A percentile compares a stretch with the other conserved stretches of the same genome.
These are phyloP conservation scores for Anguilla megastoma DNA, from an alignment of 2,797 vertebrate genomes.

Conservation along the genomic window DNA sequence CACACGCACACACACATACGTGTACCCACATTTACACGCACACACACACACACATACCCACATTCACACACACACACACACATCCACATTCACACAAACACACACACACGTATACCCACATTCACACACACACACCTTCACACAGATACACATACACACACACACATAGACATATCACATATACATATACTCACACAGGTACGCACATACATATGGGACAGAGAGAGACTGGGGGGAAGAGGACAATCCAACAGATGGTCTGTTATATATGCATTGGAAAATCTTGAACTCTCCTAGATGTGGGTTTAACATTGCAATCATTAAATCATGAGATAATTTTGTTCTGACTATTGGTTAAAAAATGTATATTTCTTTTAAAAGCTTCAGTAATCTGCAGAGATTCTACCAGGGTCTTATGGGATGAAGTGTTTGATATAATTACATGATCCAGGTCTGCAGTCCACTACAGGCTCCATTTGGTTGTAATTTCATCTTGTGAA, in stretches of 20 bases:
- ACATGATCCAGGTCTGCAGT: neutral
- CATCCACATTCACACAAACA: neutral
- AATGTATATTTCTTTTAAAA: neutral
- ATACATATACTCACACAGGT: neutral
- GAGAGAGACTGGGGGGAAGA: too few species aligned
- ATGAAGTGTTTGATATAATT: neutral
- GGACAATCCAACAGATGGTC: too few species aligned
- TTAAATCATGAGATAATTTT: neutral
- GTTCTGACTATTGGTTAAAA: neutral
- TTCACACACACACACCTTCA: neutral
- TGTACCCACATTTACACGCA: slow-evolving; percentile 2
- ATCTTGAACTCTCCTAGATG: too few species aligned
- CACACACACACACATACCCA: slow-evolving; percentile 19
- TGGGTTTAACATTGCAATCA: neutral
- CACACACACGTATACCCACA: neutral
- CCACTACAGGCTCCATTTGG: neutral
- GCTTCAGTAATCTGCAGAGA: neutral
- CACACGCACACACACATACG: neutral
- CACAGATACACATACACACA: slow-evolving; percentile 1
- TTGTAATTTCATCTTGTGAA: neutral
- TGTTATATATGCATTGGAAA: too few species aligned
- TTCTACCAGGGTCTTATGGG: neutral
- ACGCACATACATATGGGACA: neutral
- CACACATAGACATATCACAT: neutral
- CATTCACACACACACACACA: neutral